Conservation (phyloP, 2,797 vertebrate species). For the Ctenopoma multispine region DNA sequence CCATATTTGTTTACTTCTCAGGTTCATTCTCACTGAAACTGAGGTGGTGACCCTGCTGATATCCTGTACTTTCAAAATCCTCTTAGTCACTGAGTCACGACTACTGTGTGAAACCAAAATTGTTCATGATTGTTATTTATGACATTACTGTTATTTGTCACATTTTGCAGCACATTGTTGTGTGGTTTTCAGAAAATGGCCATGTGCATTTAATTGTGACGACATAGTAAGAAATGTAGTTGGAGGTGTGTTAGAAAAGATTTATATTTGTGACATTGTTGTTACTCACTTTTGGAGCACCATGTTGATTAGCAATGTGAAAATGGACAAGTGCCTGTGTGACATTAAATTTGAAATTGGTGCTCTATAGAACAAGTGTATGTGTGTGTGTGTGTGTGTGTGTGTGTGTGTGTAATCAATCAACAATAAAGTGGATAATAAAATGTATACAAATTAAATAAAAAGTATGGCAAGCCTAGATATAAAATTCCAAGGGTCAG, state of each 20-base stretch:
- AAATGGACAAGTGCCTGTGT: too few species aligned
- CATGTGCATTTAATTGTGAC: background rate
- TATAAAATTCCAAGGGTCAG: too few species aligned
- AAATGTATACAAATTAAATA: background rate
- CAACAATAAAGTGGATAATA: too few species aligned
- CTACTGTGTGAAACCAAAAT: background rate
- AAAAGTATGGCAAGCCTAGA: background rate
- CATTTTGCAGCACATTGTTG: background rate
- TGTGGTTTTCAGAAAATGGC: background rate
- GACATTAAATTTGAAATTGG: too few species aligned
- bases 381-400: too few species aligned
- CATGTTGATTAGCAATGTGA: too few species aligned
- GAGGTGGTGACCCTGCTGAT: slow-evolving; percentile 67
- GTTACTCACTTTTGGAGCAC: too few species aligned
- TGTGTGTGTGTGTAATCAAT: too few species aligned
- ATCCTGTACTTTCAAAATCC: background rate
- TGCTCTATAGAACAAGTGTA: too few species aligned
- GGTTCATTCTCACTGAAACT: slow-evolving; percentile 65
- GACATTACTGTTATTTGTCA: slow-evolving; percentile 1
- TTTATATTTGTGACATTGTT: too few species aligned
- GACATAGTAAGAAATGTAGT: too few species aligned
- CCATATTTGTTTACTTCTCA: slow-evolving; percentile 44
- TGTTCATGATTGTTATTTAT: slow-evolving; percentile 36
- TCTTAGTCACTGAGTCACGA: background rate
- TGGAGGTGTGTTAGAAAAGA: too few species aligned